These are phyloP conservation scores for Formicarius rufipectus DNA, from an alignment of 2,113 vertebrate genomes.

Conservation along the genomic window DNA sequence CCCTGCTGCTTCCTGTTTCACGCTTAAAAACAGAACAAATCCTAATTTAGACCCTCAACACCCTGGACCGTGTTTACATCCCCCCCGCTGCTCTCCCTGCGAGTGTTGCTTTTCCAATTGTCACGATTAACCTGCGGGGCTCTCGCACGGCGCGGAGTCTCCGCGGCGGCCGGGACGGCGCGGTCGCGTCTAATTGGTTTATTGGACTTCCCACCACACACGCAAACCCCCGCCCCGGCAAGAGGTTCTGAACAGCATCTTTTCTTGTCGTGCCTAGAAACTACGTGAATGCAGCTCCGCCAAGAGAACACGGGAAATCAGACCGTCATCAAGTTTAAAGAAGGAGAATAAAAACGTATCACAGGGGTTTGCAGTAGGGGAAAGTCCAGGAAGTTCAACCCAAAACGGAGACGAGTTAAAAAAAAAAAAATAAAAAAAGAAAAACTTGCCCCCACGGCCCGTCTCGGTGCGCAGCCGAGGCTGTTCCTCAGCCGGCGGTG, in stretches of 20 bases:
- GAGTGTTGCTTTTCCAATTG: conserved; percentile 22
- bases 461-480: background rate
- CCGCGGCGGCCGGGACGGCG: conserved; percentile 4
- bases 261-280: background rate
- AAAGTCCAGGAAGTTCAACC: background rate
- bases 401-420: background rate
- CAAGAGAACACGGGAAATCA: background rate
- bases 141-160: conserved; percentile 17
- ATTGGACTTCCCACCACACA: background rate
- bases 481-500: background rate
- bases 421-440: background rate
- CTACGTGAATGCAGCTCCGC: background rate
- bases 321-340: background rate
- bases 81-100: conserved; percentile 22
- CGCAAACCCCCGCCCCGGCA: background rate
- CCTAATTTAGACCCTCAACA: conserved; percentile 30
- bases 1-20: conserved; percentile 44
- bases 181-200: conserved; percentile 32
- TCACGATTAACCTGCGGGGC: conserved; percentile 27
- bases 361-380: background rate
- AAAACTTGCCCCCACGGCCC: background rate
- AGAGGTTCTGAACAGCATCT: background rate
- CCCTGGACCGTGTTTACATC: conserved; percentile 41
- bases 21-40: conserved; percentile 47
- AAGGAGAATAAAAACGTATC: background rate